A percentile compares a stretch with the other conserved stretches of the same genome.
These are phyloP conservation scores for Dryoscopus gambensis DNA, from an alignment of 2,113 vertebrate genomes.

Conservation along the genomic window DNA sequence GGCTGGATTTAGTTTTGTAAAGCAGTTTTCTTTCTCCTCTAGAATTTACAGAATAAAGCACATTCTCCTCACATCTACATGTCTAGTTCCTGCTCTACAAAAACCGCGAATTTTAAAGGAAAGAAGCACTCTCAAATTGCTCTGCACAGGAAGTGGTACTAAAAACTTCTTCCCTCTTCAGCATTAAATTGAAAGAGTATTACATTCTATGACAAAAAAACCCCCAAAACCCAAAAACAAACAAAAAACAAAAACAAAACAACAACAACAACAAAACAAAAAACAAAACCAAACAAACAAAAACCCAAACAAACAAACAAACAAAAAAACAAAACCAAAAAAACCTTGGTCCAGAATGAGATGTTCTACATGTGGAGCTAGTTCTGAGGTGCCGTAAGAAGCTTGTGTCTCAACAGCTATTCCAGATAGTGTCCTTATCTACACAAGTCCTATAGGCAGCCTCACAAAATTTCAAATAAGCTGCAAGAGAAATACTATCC, in stretches of 20 bases:
- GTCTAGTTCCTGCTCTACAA: background rate
- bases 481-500: background rate
- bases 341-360: background rate
- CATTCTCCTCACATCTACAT: background rate
- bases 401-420: background rate
- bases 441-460: background rate
- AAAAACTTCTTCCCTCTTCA: background rate
- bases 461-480: background rate
- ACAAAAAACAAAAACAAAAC: background rate
- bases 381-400: background rate
- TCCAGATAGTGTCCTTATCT: background rate
- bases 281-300: background rate
- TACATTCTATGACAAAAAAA: background rate
- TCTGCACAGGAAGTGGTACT: background rate
- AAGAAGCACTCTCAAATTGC: background rate
- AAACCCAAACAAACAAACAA: background rate
- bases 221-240: background rate
- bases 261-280: no score
- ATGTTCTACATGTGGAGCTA: background rate
- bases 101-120: background rate
- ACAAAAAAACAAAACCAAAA: background rate
- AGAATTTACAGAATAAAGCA: background rate
- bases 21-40: background rate
- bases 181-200: background rate
- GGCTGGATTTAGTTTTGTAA: background rate